These are phyloP conservation scores for Dicyrtomina minuta DNA, from an alignment of 2,888 invertebrate species.

Conservation along the genomic window DNA sequence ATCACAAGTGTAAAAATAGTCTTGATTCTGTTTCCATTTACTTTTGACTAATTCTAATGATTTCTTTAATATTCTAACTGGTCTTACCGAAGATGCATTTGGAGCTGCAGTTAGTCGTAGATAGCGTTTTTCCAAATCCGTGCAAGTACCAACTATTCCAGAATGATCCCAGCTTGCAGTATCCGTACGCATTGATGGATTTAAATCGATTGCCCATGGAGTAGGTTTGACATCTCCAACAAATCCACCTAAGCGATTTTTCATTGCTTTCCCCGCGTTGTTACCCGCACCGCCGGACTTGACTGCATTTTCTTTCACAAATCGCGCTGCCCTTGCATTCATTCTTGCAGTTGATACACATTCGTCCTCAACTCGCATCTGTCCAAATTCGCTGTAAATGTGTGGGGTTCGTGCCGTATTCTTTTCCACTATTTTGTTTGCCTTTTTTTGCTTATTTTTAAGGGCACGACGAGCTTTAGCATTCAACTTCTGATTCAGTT, in stretches of 20 bases:
- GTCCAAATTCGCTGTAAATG: constrained; percentile 51
- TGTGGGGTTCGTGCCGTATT: constrained; percentile 39
- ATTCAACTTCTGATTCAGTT: constrained; percentile 26
- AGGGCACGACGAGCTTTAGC: constrained; percentile 30
- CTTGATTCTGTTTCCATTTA: constrained; percentile 84
- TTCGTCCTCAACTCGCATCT: constrained; percentile 52
- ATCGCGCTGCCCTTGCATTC: constrained; percentile 86
- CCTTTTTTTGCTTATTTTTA: constrained; percentile 31
- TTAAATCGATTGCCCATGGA: constrained; percentile 50
- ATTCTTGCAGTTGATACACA: constrained; percentile 66
- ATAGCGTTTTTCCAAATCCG: constrained; percentile 93
- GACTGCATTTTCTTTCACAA: constrained; percentile 61
- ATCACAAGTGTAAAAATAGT: constrained; percentile 97
- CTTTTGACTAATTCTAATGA: constrained; percentile 88
- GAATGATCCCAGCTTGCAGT: constrained; percentile 13
- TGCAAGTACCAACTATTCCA: constrained; percentile 85
- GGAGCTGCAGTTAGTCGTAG: constrained; percentile 91
- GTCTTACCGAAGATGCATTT: constrained; percentile 85
- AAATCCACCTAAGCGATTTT: constrained; percentile 52
- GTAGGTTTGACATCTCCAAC: constrained; percentile 26
- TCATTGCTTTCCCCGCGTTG: constrained; percentile 40
- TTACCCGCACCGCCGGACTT: constrained; percentile 10
- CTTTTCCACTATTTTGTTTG: constrained; percentile 33
- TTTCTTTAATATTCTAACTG: constrained; percentile 77
- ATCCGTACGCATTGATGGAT: constrained; percentile 37